Conservation (phyloP, 2,797 vertebrate genomes). For the Labeo calbasu region DNA sequence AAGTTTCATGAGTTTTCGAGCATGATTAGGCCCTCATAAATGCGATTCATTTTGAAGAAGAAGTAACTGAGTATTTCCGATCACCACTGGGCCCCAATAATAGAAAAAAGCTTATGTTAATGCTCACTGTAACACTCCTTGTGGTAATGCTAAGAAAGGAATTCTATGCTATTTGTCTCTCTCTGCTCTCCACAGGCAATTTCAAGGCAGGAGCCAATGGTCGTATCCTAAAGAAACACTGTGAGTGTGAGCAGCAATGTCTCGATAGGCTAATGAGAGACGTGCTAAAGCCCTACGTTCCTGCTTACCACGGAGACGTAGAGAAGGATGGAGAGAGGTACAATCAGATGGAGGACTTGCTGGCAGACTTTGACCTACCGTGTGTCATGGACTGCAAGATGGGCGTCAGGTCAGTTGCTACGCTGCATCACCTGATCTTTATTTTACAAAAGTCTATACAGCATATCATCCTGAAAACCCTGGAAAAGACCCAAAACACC, state of each 20-base stretch:
- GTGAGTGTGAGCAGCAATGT: slow-evolving; percentile 95
- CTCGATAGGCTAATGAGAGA: slow-evolving; percentile 92
- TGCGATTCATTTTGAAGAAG: too few species aligned
- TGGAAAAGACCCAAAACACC: background rate
- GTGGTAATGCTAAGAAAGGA: background rate
- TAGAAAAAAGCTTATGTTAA: background rate
- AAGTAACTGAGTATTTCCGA: too few species aligned
- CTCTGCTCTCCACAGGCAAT: slow-evolving; percentile 82
- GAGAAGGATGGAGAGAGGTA: slow-evolving; percentile 96
- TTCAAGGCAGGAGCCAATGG: slow-evolving; percentile 96
- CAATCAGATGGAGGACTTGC: slow-evolving; percentile 98
- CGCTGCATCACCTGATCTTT: background rate
- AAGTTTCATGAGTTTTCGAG: too few species aligned
- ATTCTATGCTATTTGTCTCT: background rate
- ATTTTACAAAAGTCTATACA: background rate
- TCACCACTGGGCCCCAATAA: background rate
- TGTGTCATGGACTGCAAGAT: slow-evolving; percentile 99
- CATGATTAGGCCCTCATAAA: too few species aligned
- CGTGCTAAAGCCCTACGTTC: slow-evolving; percentile 88
- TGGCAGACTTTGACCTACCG: slow-evolving; percentile 93
- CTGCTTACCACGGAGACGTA: slow-evolving; percentile 92
- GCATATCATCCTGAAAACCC: too few species aligned
- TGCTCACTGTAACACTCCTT: too few species aligned
- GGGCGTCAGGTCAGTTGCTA: slow-evolving; percentile 89
- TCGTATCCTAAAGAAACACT: slow-evolving; percentile 97